Evolutionary conservation across 2,797 vertebrate species (phyloP), one percentile per base, ranked within the genome.

Genomic region (Chromis chromis): DNA sequence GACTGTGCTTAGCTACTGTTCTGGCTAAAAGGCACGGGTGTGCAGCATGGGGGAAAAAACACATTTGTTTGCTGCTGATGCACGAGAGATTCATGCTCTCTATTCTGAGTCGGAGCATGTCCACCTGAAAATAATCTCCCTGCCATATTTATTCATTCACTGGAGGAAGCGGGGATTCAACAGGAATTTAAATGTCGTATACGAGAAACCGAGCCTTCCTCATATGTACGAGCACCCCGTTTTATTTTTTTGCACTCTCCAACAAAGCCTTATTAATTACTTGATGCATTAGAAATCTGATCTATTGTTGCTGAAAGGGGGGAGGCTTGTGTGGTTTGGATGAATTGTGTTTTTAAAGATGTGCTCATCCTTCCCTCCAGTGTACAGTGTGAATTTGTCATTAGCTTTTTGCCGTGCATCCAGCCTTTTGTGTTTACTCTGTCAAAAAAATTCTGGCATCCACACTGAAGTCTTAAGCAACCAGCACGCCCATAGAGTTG

Each of bases 401-500:
- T 76, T 49, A 59, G 68, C 62, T 62, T 53, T 25, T 25, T 25
- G 67, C 69, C 31, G 11, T 69, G 61, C 57, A 10, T 84, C 54
- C 24, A 71, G 44, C 70, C 39, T 68, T 85, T 85, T 86, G 52
- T 78, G n/a, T 89, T 86, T 84, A 52, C 55, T 61, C 66, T 83
- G 85, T 89, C 79, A 88, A 83, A 86, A 84, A 75, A 64, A 85
- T 75, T 69, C 80, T 84, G 88, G 80, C 80, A 56, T 83, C 74
- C 1, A 61, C 78, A 82, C 81, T 94, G 93, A 94, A 95, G 95
- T 95, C 89, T 88, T 93, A 95, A 95, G 91, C 93, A 93, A 93
- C 91, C 94, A 92, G 93, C 94, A 88, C 91, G 86, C 94, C 95
- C 94, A 92, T 95, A 86, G 94, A 95, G 95, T 96, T 96, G 95